Percentiles rank a stretch among this genome's conserved stretches.
These are phyloP conservation scores for Bryconaethiops microstoma DNA, from an alignment of 2,797 vertebrate species.

Conservation along the genomic window DNA sequence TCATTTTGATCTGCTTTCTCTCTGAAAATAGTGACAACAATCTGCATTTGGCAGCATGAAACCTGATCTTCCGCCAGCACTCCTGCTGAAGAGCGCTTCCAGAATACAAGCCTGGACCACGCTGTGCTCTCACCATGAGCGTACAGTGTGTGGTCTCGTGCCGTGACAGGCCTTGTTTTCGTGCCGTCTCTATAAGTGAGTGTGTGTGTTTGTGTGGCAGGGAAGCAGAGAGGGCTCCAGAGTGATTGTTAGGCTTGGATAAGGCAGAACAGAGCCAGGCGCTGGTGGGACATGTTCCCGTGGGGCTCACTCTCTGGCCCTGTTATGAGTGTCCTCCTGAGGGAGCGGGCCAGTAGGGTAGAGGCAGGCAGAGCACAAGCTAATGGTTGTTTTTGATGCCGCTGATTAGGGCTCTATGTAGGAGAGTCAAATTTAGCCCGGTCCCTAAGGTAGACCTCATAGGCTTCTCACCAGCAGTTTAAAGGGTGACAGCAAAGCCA, in stretches of 20 bases:
- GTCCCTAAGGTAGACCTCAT: conserved; percentile 62
- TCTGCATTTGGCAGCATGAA: conserved; percentile 9
- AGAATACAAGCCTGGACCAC: conserved; percentile 6
- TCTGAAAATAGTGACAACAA: not conserved
- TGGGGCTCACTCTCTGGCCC: conserved; percentile 47
- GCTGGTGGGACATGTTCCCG: conserved; percentile 42
- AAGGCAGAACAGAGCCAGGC: conserved; percentile 36
- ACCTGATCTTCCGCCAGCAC: conserved; percentile 27
- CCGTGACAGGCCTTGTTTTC: conserved; percentile 34
- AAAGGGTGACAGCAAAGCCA: conserved; percentile 57
- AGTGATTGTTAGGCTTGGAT: conserved; percentile 53
- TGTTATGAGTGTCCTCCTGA: conserved; percentile 44
- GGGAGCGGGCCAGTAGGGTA: conserved; percentile 44
- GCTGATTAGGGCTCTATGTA: conserved; percentile 72
- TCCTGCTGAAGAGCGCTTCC: not conserved
- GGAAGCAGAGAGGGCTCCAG: conserved; percentile 36
- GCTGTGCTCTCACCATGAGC: conserved; percentile 28
- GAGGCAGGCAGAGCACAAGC: conserved; percentile 62
- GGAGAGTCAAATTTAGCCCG: conserved; percentile 65
- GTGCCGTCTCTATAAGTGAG: conserved; percentile 13
- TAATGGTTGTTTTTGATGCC: conserved; percentile 79
- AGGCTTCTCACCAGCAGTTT: conserved; percentile 56
- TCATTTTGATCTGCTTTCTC: not conserved
- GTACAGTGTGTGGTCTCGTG: conserved; percentile 26
- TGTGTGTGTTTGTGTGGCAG: conserved; percentile 9